Percentiles rank a stretch among this genome's conserved stretches.
phyloP scores from a whole-genome alignment of 2,113 vertebrate species.

The Carettochelys insculpta region DNA sequence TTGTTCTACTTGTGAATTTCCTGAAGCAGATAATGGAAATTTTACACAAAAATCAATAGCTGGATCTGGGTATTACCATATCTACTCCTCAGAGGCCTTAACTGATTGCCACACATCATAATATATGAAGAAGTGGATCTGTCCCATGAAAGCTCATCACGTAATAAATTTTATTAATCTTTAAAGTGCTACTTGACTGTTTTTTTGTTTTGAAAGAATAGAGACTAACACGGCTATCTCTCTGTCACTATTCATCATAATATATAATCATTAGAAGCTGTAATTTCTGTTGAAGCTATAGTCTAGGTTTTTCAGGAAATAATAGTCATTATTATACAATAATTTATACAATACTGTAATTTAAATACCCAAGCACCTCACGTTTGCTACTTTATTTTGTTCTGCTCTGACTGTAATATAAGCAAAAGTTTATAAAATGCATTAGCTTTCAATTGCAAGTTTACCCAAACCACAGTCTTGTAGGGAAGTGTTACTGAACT shows the following conservation, averaged over 20 bases:
- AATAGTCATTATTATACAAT: slow-evolving; percentile 58
- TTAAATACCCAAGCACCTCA: slow-evolving; percentile 64
- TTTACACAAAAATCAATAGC: slow-evolving; percentile 15
- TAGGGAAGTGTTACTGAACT: slow-evolving; percentile 41
- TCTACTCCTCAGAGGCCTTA: background rate
- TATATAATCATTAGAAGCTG: no score
- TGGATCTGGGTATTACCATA: slow-evolving; percentile 31
- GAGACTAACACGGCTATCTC: no score
- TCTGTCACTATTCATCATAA: no score
- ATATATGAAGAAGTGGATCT: no score
- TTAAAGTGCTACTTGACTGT: no score
- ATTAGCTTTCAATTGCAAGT: slow-evolving; percentile 12
- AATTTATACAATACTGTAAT: slow-evolving; percentile 48
- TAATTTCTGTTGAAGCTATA: slow-evolving; percentile 25
- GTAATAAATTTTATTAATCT: no score
- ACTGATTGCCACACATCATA: slow-evolving; percentile 4
- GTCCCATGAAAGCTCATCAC: no score
- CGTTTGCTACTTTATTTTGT: slow-evolving; percentile 52
- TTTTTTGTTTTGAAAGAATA: no score
- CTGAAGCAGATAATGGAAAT: slow-evolving; percentile 25
- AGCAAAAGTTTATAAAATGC: slow-evolving; percentile 59
- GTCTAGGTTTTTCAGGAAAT: slow-evolving; percentile 51
- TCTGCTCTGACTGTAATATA: slow-evolving; percentile 52
- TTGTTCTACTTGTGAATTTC: slow-evolving; percentile 18
- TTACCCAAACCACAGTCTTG: slow-evolving; percentile 42